A percentile compares a stretch with the other conserved stretches of the same genome.
These are phyloP conservation scores for Musca vetustissima DNA, from an alignment of 1,140 invertebrate species.

Conservation along the genomic window DNA sequence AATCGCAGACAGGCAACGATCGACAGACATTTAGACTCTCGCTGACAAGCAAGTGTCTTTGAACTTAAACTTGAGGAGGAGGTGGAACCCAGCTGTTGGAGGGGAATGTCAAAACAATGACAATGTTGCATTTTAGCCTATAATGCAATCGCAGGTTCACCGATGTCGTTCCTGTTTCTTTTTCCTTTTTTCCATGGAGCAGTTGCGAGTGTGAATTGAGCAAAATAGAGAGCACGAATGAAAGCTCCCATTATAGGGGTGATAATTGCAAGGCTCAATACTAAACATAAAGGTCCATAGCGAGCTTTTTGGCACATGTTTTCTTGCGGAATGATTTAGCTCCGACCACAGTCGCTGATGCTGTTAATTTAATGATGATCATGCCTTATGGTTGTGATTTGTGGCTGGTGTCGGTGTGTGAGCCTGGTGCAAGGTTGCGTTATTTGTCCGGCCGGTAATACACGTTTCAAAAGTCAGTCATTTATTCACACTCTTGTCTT, in stretches of 20 bases:
- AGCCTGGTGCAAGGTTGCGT: background rate
- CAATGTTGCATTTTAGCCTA: background rate
- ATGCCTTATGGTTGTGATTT: background rate
- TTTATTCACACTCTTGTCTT: too few species aligned
- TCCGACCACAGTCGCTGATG: too few species aligned
- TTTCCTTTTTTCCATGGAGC: background rate
- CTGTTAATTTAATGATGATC: background rate
- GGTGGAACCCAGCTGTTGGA: background rate
- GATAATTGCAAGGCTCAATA: constrained; percentile 12
- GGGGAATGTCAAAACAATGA: background rate
- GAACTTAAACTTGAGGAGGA: background rate
- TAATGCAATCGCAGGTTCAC: background rate
- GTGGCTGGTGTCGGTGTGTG: too few species aligned
- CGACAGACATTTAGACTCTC: constrained; percentile 5
- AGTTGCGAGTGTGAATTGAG: constrained; percentile 8
- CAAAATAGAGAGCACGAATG: too few species aligned
- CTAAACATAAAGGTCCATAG: background rate
- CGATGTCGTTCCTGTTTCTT: background rate
- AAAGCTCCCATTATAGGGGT: constrained; percentile 10
- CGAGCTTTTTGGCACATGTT: background rate
- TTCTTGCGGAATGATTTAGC: background rate
- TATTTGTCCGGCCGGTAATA: too few species aligned
- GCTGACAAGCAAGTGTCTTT: constrained; percentile 10
- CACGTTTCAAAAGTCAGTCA: too few species aligned
- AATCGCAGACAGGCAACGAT: background rate